Conservation (phyloP, 2,113 vertebrate species). For the Oceanodroma tethys region DNA sequence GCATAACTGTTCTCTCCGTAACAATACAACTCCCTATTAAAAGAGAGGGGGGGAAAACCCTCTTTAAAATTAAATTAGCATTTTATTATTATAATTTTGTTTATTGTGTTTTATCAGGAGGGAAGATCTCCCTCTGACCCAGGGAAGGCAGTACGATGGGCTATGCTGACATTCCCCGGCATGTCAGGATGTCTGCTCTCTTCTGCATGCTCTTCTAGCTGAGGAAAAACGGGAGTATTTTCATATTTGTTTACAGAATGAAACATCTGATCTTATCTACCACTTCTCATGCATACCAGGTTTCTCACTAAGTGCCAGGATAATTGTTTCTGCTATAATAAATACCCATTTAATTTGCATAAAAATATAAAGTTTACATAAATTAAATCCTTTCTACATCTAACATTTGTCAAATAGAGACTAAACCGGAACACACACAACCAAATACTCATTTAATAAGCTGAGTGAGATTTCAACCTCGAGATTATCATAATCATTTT, state of each 20-base stretch:
- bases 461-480: slow-evolving; percentile 41
- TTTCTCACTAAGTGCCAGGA: slow-evolving; percentile 66
- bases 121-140: slow-evolving; percentile 59
- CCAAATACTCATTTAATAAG: slow-evolving; percentile 57
- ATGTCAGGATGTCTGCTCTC: slow-evolving; percentile 38
- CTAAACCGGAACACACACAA: slow-evolving; percentile 43
- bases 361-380: slow-evolving; percentile 81
- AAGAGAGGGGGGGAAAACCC: not conserved
- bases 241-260: slow-evolving; percentile 68
- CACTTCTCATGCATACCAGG: slow-evolving; percentile 65
- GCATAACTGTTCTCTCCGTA: slow-evolving; percentile 74
- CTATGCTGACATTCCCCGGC: slow-evolving; percentile 59
- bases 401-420: slow-evolving; percentile 69
- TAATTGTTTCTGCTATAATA: slow-evolving; percentile 79
- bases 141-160: slow-evolving; percentile 17
- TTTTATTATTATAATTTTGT: slow-evolving; percentile 75
- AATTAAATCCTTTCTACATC: slow-evolving; percentile 75
- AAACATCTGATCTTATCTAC: slow-evolving; percentile 64
- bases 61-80: slow-evolving; percentile 79
- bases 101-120: slow-evolving; percentile 69
- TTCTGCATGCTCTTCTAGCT: slow-evolving; percentile 26
- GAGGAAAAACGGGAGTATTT: slow-evolving; percentile 53
- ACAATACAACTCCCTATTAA: slow-evolving; percentile 72
- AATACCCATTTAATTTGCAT: slow-evolving; percentile 79
- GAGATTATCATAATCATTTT: slow-evolving; percentile 34